Evolutionary conservation across 2,888 invertebrate genomes (phyloP).

Genomic region (Himalopsyche tibetana): DNA sequence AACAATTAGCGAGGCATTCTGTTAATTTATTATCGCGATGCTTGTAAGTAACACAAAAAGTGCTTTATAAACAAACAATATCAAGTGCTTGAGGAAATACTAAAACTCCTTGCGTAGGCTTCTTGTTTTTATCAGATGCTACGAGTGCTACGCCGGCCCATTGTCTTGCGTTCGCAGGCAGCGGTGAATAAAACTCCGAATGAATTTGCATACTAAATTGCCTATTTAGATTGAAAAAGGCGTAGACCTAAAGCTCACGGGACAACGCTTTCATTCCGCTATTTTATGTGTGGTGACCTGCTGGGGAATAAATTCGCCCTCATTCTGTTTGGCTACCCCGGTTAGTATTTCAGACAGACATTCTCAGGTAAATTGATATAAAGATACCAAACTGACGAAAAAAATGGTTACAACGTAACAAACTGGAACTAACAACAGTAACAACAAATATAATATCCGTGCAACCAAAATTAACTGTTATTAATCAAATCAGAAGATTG

Average conservation of each 20-base stretch:
- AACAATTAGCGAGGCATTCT: neutral
- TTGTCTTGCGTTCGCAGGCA: neutral
- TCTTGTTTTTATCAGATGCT: constrained; percentile 34
- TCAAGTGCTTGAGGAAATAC: constrained; percentile 16
- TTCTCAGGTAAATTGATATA: too few relatives aligned
- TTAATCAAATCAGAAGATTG: too few relatives aligned
- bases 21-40: neutral
- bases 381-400: too few relatives aligned
- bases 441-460: too few relatives aligned
- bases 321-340: neutral
- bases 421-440: too few relatives aligned
- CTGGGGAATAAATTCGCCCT: neutral
- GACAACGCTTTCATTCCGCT: constrained; percentile 13
- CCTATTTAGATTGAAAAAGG: constrained; percentile 43
- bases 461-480: too few relatives aligned
- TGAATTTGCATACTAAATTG: constrained; percentile 49
- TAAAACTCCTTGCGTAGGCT: constrained; percentile 20
- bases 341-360: neutral
- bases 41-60: constrained; percentile 9
- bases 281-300: constrained; percentile 31
- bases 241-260: neutral
- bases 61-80: constrained; percentile 13
- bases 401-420: too few relatives aligned
- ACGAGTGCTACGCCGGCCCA: constrained; percentile 15
- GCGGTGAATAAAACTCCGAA: constrained; percentile 52